phyloP scores from a whole-genome alignment of 2,888 invertebrate genomes.

The Acronicta alni region DNA sequence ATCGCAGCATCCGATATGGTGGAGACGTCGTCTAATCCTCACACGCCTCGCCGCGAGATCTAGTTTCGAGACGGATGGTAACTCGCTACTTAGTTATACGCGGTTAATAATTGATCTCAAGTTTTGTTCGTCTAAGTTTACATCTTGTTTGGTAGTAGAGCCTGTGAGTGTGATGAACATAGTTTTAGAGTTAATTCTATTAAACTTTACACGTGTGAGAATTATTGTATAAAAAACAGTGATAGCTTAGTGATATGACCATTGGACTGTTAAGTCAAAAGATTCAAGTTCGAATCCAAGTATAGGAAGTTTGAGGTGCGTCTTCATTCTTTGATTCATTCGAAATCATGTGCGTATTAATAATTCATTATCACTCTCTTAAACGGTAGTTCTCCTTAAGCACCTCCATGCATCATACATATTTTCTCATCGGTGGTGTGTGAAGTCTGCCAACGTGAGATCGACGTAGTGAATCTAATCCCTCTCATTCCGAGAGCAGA shows the following conservation, averaged over 20 bases:
- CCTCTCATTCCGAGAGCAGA: no score
- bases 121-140: conserved; percentile 41
- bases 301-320: no score
- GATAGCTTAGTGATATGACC: no score
- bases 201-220: conserved; percentile 11
- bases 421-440: no score
- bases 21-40: conserved; percentile 66
- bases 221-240: not conserved
- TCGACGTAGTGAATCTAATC: no score
- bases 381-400: no score
- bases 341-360: no score
- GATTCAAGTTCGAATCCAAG: no score
- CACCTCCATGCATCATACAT: no score
- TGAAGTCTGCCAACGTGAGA: no score
- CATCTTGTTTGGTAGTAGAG: conserved; percentile 1
- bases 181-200: conserved; percentile 22
- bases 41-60: conserved; percentile 53
- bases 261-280: not conserved
- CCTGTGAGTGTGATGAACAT: conserved; percentile 12
- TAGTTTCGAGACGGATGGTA: conserved; percentile 43
- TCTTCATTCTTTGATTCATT: no score
- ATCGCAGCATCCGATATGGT: conserved; percentile 73
- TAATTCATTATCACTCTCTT: no score
- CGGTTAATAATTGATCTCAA: conserved; percentile 62
- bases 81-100: conserved; percentile 58